phyloP scores from a whole-genome alignment of 2,797 vertebrate genomes.

The Aldrovandia affinis region DNA sequence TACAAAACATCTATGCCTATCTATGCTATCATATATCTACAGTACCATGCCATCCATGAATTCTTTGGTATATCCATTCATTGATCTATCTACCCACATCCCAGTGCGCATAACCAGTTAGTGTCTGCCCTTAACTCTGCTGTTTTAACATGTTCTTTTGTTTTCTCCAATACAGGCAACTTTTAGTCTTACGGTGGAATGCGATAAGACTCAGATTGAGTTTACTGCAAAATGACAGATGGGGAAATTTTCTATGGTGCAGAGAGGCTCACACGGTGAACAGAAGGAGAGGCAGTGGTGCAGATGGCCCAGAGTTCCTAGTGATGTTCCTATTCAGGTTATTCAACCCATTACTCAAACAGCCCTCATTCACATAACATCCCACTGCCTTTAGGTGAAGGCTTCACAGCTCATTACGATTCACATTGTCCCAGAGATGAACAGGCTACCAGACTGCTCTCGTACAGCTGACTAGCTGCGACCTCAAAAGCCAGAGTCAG shows the following conservation, averaged over 20 bases:
- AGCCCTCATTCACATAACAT: not conserved
- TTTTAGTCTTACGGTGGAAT: not conserved
- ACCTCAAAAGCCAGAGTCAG: not conserved
- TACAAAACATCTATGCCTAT: not conserved
- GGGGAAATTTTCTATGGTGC: not conserved
- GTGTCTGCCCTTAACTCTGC: not conserved
- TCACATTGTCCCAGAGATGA: not conserved
- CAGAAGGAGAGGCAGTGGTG: not conserved
- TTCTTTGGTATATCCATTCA: not conserved
- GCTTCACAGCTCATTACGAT: not conserved
- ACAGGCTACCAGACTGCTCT: too few relatives aligned
- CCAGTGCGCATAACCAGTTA: not conserved
- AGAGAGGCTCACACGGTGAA: not conserved
- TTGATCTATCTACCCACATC: not conserved
- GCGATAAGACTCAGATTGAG: not conserved
- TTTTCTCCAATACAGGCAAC: not conserved
- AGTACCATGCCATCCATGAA: not conserved
- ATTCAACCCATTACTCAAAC: not conserved
- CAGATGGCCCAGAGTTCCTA: not conserved
- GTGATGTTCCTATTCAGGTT: not conserved
- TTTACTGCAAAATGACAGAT: slow-evolving; percentile 7
- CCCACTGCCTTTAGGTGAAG: not conserved
- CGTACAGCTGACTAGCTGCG: too few relatives aligned
- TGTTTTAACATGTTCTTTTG: not conserved
- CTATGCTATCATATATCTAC: not conserved